Evolutionary conservation across 2,888 invertebrate species (phyloP), one percentile per base, ranked within the genome.

Genomic region (Acleris holmiana): DNA sequence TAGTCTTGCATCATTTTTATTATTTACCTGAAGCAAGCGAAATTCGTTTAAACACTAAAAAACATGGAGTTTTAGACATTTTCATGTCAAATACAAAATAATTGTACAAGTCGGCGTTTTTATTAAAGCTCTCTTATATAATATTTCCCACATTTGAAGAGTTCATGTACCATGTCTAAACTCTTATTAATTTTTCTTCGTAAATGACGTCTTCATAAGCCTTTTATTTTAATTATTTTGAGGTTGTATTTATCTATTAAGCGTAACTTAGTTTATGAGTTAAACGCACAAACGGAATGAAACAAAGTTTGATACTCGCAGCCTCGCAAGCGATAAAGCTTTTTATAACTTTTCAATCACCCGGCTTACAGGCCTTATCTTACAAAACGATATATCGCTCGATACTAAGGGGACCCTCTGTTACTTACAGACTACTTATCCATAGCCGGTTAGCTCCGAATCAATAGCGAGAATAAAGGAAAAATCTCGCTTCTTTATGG

Each of bases 261-360:
- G 8, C 8, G 29, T 51, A 10, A 17, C 4, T 29, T 29, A 29
- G 29, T 8, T 29, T 29, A 29, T 29, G 18, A 51, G 18, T 29
- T 18, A 51, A 59, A 66, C 50, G 50, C 61, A 61, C 66, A 59
- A 66, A 67, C 66, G 68, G 59, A 69, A 68, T 68, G 68, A 66
- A 61, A 68, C 67, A 67, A 69, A 69, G 68, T 71, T 69, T 67
- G 50, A 29, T 51, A 41, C 41, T n/a, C 41, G 41, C 41, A 25
- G 51, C 44, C 19, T 10, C 50, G 49, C 25, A 41, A 23, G 40
- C 29, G 50, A 58, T 41, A 23, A 48, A 50, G 50, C 25, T 18
- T 58, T 65, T 60, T 64, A 55, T 69, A 72, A 72, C 63, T 71
- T 69, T 71, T 70, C 69, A 70, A 72, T 71, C 61, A 67, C 13